Percentiles rank a stretch among this genome's conserved stretches.
Evolutionary conservation across 1,140 invertebrate genomes (phyloP).

Genomic region (Microvelia longipes): DNA sequence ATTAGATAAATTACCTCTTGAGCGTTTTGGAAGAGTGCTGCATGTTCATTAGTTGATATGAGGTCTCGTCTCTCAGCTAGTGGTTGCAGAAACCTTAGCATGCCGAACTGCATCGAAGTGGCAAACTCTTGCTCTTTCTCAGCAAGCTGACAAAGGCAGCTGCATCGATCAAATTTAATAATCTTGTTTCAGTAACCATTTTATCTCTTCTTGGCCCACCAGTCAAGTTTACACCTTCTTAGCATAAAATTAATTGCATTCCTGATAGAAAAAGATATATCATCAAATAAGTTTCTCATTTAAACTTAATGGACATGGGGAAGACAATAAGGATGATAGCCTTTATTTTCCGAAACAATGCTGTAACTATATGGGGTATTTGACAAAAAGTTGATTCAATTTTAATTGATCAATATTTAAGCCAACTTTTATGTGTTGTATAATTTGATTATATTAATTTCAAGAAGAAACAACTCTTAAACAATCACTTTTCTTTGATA

Average conservation of each 20-base stretch:
- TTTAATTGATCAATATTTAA: no score
- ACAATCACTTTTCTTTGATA: no score
- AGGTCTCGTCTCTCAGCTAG: slow-evolving; percentile 54
- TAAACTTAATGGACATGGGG: no score
- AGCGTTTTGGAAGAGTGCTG: slow-evolving; percentile 63
- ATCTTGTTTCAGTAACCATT: no score
- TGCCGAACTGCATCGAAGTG: slow-evolving; percentile 52
- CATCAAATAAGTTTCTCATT: slow-evolving; percentile 11
- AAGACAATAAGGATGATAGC: no score
- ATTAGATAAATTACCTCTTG: slow-evolving; percentile 42
- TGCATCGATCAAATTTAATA: slow-evolving; percentile 17
- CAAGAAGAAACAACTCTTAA: no score
- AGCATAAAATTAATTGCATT: slow-evolving; percentile 7
- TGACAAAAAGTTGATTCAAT: no score
- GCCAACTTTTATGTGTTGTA: no score
- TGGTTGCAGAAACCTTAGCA: slow-evolving; percentile 53
- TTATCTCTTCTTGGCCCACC: no score
- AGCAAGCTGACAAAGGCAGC: slow-evolving; percentile 40
- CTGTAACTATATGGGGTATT: no score
- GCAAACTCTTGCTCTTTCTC: slow-evolving; percentile 57
- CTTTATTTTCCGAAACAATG: no score
- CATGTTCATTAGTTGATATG: slow-evolving; percentile 52
- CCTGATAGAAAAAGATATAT: slow-evolving; percentile 6
- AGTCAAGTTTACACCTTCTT: slow-evolving; percentile 9
- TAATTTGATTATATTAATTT: no score